Base-by-base conservation (phyloP, 2,797 vertebrate species). In the Sciaenops ocellatus region DNA sequence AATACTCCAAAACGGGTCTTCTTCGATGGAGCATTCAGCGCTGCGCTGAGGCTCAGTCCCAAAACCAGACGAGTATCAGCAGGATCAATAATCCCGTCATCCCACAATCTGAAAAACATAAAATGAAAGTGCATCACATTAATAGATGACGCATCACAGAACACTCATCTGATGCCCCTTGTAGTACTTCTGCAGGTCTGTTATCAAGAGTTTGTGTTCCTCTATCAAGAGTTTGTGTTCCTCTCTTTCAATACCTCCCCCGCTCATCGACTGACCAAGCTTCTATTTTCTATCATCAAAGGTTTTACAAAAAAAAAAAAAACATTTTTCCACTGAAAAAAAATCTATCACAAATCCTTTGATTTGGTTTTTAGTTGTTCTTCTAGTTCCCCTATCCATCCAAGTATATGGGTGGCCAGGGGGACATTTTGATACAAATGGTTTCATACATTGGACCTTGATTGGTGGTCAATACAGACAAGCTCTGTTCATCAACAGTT, bases 71-170 rank as follows among this genome's bases (percentile, higher is more conserved):
- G 97, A 54, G 98, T 99, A 72, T 99, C 98, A 17, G 94, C 96
- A 9, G 98, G 98, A 86, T 99, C 98, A 76, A 99, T 99, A 77
- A 99, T 98, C 28, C 98, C 98, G 2, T 99, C 98, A 81, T 99
- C 98, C 98, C 98, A 99, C 46, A 99, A 90, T 85, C 98, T 99
- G 92, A 30, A 42, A 87, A 38, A 24, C 73, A 59, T 46, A 50
- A 71, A 20, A 73, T 59, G 10, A 52, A 34, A 72, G 50, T 17
- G 38, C 26, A 82, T 6, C 87, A 83, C 51, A 63, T 82, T 68
- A 87, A 80, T 85, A 69, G 41, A 75, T 26, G 28, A n/a, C 10
- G 20, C 47, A 47, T 73, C 42, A 69, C 69, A 64, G n/a, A 72
- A 67, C 59, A 55, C 46, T 76, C 48, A 79, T 76, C 44, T 44